A percentile compares a stretch with the other conserved stretches of the same genome.
These are phyloP conservation scores for Drosophila neoperkinsi DNA, from an alignment of 2,888 invertebrate genomes.

Conservation along the genomic window DNA sequence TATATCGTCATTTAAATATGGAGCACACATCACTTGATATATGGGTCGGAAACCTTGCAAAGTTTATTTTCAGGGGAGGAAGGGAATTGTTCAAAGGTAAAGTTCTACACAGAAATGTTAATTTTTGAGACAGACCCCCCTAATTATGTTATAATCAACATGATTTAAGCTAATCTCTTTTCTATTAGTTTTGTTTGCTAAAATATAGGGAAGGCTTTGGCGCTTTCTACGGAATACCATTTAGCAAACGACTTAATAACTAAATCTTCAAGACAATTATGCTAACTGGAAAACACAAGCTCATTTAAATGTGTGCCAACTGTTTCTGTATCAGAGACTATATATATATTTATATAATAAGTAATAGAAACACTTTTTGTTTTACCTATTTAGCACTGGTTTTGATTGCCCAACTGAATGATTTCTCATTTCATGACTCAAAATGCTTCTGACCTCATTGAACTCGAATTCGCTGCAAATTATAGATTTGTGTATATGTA, in stretches of 20 bases:
- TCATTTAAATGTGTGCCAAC: neutral
- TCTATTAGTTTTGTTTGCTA: neutral
- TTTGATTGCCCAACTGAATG: conserved; percentile 21
- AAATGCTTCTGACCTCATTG: conserved; percentile 64
- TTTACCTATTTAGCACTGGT: conserved; percentile 1
- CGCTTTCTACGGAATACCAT: neutral
- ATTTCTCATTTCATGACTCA: conserved; percentile 64
- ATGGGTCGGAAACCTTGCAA: conserved; percentile 24
- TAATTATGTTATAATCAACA: neutral
- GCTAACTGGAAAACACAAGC: neutral
- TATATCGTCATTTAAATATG: conserved; percentile 48
- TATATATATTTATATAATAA: neutral
- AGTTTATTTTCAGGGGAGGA: neutral
- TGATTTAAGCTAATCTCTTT: neutral
- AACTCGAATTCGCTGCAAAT: conserved; percentile 37
- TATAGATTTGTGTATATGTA: neutral
- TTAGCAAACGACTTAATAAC: neutral
- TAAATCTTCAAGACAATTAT: neutral
- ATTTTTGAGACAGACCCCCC: neutral
- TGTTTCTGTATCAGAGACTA: neutral
- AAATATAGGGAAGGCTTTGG: neutral
- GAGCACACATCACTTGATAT: conserved; percentile 43
- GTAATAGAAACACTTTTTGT: conserved; percentile 18
- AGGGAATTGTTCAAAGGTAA: neutral
- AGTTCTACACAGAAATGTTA: neutral